Base-by-base conservation (phyloP, 2,888 invertebrate genomes). In the Oscheius sp. region DNA sequence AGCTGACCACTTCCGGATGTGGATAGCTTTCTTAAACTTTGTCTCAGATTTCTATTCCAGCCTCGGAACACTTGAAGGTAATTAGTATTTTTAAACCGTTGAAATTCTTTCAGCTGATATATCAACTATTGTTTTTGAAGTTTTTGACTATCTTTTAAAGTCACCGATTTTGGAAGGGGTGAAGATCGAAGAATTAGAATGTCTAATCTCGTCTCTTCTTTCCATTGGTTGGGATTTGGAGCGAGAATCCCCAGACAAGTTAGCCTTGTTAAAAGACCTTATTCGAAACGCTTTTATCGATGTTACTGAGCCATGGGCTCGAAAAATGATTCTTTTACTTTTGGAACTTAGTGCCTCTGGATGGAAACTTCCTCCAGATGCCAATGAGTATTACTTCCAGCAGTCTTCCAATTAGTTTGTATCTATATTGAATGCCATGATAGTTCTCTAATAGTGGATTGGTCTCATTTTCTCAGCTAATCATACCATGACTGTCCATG, bases 381-480 rank as follows among this genome's bases (percentile, higher is more conserved):
- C 85, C 36, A 83, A 82, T 70, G 85, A 86, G 47, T 85, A 86
- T 47, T 85, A 85, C 67, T 85, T 85, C 73, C 82, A 85, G 28
- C 74, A 59, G 44, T 59, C 59, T 41, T 59, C 59, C 59, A 59
- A 59, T 44, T 59, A 44, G 44, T 26, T 24, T 44, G 59, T 30
- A 44, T 44, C 24, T 36, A 24, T 56, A 56, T 56, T 38, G 24
- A 36, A 32, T 14, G 17, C 41, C n/a, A 26, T 28, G n/a, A n/a
- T 59, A 59, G 59, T 26, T 36, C 41, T 24, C 26, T 59, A 44
- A 44, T 59, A 44, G 44, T 59, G 44, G 59, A 59, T 28, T 59
- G 59, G 59, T 59, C 59, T 59, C 59, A 59, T 20, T 38, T 44
- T 24, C 59, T 56, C 56, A 56, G 56, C 56, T 9, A 28, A 44